Evolutionary conservation across 2,113 vertebrate genomes (phyloP), one percentile per base, ranked within the genome.

Genomic region (Accipiter virgatus): DNA sequence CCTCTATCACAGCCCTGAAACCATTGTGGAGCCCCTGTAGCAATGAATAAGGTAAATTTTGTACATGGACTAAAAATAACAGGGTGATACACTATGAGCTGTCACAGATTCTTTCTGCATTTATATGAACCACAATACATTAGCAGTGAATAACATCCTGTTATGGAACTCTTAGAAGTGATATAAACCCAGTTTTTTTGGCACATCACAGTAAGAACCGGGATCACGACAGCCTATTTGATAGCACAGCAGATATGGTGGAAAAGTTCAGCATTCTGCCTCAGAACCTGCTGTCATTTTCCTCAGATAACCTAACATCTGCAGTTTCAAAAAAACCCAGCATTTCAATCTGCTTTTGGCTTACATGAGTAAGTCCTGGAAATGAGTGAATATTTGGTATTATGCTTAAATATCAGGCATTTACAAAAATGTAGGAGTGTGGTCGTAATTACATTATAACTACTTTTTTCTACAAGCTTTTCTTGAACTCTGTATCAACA

Each of bases 21-120:
- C 93, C 27, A 70, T 16, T 81, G 66, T 62, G 66, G 62, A 77
- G 56, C n/a, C 84, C 67, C 56, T 34, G 63, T 80, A 74, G 72
- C 91, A 96, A 87, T 53, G 74, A 96, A 42, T 52, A 90, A 92
- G 71, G 73, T 79, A 94, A 96, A 92, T 75, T 88, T 94, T 52
- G 47, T 92, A 87, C 92, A 47, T 25, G 66, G 70, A 62, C 90
- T 95, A 81, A 95, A 96, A 96, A 95, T 87, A 92, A 92, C 63
- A 67, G 40, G 65, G 87, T 87, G 82, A 87, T 87, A 89, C 65
- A 21, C 75, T 85, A 19, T 42, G 88, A 91, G 90, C 75, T 67
- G 52, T 81, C 81, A 87, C 38, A 90, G 78, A 72, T 86, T 90
- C 82, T 63, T 92, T 91, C 66, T 83, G 72, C 53, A 63, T 96